Conservation (phyloP, 2,113 vertebrate species). For the Ciconia maguari region DNA sequence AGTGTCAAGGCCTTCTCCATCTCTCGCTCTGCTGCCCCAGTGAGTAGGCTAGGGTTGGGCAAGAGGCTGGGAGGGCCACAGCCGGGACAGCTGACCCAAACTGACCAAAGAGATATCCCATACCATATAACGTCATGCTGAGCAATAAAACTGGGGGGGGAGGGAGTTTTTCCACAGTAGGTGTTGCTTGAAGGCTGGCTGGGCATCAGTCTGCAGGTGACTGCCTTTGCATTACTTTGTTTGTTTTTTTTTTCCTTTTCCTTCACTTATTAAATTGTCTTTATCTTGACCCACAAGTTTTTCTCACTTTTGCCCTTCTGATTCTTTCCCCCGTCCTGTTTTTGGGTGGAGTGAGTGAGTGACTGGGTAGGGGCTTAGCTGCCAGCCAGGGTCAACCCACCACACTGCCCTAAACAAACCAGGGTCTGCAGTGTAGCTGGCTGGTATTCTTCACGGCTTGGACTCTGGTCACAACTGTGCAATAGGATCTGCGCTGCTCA, state of each 20-base stretch:
- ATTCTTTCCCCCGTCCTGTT: neutral
- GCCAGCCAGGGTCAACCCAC: neutral
- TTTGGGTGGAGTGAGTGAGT: neutral
- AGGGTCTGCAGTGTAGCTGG: neutral
- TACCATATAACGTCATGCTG: fast-evolving
- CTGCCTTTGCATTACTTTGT: neutral
- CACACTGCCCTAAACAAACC: neutral
- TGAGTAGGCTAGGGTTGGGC: neutral
- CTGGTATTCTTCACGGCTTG: neutral
- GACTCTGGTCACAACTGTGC: neutral
- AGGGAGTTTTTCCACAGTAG: neutral
- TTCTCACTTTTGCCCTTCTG: neutral
- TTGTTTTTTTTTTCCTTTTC: neutral
- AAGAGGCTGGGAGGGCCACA: neutral
- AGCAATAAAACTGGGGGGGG: neutral
- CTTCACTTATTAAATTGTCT: neutral
- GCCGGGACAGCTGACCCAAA: neutral
- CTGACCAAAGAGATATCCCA: neutral
- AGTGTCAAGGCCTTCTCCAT: neutral
- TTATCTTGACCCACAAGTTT: neutral
- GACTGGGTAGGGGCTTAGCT: neutral
- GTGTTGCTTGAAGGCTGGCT: neutral
- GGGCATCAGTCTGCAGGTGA: neutral
- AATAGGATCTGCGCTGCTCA: neutral
- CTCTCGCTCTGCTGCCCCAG: neutral